Evolutionary conservation across 2,113 vertebrate species (phyloP).

Genomic region (Sigmodon hispidus): DNA sequence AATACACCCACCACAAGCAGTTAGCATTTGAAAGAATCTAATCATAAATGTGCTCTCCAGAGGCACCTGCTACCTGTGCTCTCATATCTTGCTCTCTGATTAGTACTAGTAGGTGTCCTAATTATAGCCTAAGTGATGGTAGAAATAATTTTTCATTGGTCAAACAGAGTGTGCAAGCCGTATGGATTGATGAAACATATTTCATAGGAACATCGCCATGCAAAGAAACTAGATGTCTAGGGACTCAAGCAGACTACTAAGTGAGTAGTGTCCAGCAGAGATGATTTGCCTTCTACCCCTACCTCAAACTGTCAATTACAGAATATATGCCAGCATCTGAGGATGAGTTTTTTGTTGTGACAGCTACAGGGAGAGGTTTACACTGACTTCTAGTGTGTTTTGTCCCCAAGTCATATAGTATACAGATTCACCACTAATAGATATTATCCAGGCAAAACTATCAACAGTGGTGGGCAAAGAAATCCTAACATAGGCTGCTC

Average conservation of each 20-base stretch:
- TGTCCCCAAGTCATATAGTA: neutral
- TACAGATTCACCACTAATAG: neutral
- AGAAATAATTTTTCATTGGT: slow-evolving; percentile 28
- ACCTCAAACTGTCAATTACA: fast-evolving
- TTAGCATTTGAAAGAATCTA: slow-evolving; percentile 70
- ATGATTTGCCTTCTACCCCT: neutral
- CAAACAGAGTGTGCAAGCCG: neutral
- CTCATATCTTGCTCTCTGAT: neutral
- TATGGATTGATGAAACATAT: neutral
- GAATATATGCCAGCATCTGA: neutral
- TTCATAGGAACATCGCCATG: neutral
- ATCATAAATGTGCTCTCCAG: slow-evolving; percentile 36
- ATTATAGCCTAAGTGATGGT: slow-evolving; percentile 4
- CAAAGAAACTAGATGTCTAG: neutral
- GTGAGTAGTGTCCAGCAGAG: neutral
- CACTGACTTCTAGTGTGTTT: neutral
- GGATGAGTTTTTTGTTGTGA: neutral
- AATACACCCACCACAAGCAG: slow-evolving; percentile 39
- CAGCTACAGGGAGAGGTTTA: neutral
- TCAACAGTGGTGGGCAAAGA: neutral
- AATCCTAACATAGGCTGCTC: neutral
- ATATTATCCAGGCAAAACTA: neutral
- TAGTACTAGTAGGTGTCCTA: slow-evolving; percentile 18
- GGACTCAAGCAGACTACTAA: neutral
- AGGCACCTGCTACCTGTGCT: slow-evolving; percentile 31